These are phyloP conservation scores for Tupaia tana DNA, from an alignment of 2,113 vertebrate genomes.

Conservation along the genomic window DNA sequence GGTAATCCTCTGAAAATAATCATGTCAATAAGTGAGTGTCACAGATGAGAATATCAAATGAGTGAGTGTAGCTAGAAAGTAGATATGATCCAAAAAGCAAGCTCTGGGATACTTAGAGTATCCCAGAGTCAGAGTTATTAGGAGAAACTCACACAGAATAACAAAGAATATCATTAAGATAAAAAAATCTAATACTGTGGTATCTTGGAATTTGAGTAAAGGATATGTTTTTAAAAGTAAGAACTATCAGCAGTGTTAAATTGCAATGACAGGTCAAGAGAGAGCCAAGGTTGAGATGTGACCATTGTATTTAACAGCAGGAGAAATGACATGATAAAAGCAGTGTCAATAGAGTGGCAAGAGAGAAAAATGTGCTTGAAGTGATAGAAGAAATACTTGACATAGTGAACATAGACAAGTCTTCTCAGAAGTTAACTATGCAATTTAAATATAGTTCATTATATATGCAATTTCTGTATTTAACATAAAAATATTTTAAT, in stretches of 20 bases:
- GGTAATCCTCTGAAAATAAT: not conserved
- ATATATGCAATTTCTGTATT: not conserved
- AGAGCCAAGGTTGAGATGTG: not conserved
- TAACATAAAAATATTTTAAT: not conserved
- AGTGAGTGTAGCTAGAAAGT: not conserved
- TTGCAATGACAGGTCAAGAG: not conserved
- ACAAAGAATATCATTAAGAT: not conserved
- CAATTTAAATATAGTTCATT: not conserved
- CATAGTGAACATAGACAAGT: not conserved
- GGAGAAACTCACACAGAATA: not conserved
- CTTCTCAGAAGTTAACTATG: not conserved
- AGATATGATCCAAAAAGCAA: not conserved
- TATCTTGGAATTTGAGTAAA: not conserved
- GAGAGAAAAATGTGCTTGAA: not conserved
- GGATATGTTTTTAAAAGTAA: not conserved
- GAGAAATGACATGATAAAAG: not conserved
- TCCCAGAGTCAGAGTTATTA: not conserved
- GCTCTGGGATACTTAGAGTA: not conserved
- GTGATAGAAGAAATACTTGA: not conserved
- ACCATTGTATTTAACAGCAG: not conserved
- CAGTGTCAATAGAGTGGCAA: not conserved
- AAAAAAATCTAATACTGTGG: not conserved
- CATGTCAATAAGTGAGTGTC: not conserved
- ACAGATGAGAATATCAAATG: not conserved
- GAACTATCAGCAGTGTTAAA: not conserved